Base-by-base conservation (phyloP, 1,140 invertebrate species). In the Aphaenogaster rudis region DNA sequence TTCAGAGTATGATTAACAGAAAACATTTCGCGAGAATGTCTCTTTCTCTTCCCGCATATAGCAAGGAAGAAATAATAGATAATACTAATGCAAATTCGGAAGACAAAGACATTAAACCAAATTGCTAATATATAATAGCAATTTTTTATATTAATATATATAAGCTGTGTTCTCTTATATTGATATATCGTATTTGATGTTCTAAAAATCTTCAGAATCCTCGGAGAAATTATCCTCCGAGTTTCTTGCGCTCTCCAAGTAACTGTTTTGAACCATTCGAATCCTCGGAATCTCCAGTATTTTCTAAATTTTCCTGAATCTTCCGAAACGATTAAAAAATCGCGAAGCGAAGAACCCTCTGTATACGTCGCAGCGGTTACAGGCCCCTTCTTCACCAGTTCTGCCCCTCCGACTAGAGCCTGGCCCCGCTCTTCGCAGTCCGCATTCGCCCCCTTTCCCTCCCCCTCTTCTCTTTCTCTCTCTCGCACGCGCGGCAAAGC, bases 331-430 rank as follows among this genome's bases (percentile, higher is more conserved):
- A 52, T 57, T 4, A 3, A 63, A 74, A 74, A 84, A 74, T 50
- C 11, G 28, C 33, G 8, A 61, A 36, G 28, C 8, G n/a, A 50
- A 84, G 59, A 61, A 36, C 69, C 69, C 33, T 39, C 45, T 54
- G 9, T 72, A 36, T 39, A 72, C 39, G 11, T 59, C 69, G 50
- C 54, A 39, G 33, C 42, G 42, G 57, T 84, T 84, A 63, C 13
- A 54, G 42, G 54, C 61, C 74, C 63, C 74, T 86, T 66, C 59
- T 61, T 67, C 61, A 74, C 36, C 48, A 39, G 36, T 54, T 59
- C 61, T 86, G 71, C 69, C 69, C 48, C 80, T 67, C 42, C 45
- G 61, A 64, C 59, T 48, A 66, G 48, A 80, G 63, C 54, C 66
- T 48, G 76, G 45, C 59, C 81, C 50, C 48, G 64, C 78, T 81